Percentiles rank a stretch among this genome's conserved stretches.
Evolutionary conservation across 1,140 invertebrate genomes (phyloP).

Genomic region (Myzus persicae): DNA sequence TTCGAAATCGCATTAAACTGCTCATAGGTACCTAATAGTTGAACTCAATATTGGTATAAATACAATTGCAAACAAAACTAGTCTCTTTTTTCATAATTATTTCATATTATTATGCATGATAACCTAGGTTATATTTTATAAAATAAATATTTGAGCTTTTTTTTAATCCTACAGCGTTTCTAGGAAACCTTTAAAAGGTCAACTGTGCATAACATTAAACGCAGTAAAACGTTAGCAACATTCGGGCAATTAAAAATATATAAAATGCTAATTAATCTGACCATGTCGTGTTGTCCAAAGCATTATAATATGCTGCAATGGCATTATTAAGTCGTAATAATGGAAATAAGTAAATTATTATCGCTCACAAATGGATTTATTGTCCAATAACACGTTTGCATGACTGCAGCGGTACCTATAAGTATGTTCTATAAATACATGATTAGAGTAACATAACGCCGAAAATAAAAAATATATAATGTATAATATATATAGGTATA

Average conservation of each 20-base stretch:
- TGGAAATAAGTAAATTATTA: constrained; percentile 4
- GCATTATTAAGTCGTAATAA: constrained; percentile 35
- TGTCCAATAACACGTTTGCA: constrained; percentile 14
- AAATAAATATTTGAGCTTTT: not conserved
- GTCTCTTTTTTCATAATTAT: not conserved
- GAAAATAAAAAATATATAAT: not conserved
- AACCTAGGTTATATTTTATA: not conserved
- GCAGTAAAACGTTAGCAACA: not conserved
- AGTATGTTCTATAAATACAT: not conserved
- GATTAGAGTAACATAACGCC: not conserved
- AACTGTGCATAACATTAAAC: constrained; percentile 18
- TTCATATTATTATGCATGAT: not conserved
- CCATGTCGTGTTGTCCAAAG: not conserved
- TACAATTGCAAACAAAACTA: too few species aligned
- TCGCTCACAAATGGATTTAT: constrained; percentile 14
- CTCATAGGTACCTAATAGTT: too few species aligned
- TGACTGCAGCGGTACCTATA: not conserved
- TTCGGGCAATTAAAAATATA: constrained; percentile 39
- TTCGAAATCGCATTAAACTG: too few species aligned
- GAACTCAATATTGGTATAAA: too few species aligned
- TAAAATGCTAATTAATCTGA: constrained; percentile 44
- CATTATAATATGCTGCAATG: not conserved
- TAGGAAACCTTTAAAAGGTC: constrained; percentile 35
- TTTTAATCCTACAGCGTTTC: not conserved
- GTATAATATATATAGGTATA: too few species aligned